Evolutionary conservation across 1,140 invertebrate genomes (phyloP), one percentile per base, ranked within the genome.

Genomic region (Drosophila prosaltans): DNA sequence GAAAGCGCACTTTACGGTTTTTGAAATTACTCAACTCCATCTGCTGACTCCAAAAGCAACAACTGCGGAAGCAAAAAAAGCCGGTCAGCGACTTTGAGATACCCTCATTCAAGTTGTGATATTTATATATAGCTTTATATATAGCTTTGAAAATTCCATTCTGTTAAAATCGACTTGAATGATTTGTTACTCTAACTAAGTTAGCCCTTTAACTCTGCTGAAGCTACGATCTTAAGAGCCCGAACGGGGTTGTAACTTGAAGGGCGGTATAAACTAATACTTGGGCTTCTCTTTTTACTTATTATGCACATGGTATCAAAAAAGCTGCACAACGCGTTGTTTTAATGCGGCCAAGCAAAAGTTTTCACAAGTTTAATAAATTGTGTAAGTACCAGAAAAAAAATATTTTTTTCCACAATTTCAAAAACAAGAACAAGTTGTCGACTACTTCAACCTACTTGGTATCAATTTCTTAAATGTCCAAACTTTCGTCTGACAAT

Each of bases 1-100:
- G 83, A 86, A 86, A 86, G 83, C 84, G 80, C 80, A 74, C 70
- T 86, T 86, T 86, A 86, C 88, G 77, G 65, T 80, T 88, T 88
- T 75, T 68, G 45, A 51, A 72, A 83, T 88, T 88, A 73, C 83
- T 68, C 80, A 86, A 88, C 72, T 73, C 57, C 48, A 65, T 66
- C 60, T 57, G 30, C 62, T 72, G 63, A 75, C 64, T 74, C 57
- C 71, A 60, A 54, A 57, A 57, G 59, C 41, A 57, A 45, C 70
- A 80, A 77, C 72, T 68, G 62, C 77, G 43, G 69, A 67, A 63
- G 40, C 76, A 64, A 82, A 70, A 73, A 67, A 69, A 0, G 39
- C 0, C 8, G 21, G 8, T 51, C 21, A 1, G 8, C 45, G 45
- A 26, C 21, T 51, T 51, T 10, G 6, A 26, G 3, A 51, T 51